Base-by-base conservation (phyloP, 2,888 invertebrate species). In the Pheosia gnoma region DNA sequence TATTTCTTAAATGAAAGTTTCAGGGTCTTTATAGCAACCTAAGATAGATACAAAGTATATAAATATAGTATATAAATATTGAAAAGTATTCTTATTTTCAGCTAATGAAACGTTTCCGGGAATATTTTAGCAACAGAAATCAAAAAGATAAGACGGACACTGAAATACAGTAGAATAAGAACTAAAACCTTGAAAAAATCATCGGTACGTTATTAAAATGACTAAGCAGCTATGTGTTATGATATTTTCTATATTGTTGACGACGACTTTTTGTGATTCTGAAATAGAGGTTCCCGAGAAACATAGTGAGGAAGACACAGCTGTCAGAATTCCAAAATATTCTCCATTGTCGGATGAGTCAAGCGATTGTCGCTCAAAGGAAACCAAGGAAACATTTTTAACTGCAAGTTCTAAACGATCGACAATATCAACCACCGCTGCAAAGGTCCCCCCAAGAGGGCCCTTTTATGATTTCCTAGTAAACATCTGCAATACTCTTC, bases 381-480 rank as follows among this genome's bases (percentile, higher is more conserved):
- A 61, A 61, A 69, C 45, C n/a, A 65, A 58, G 55, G 63, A 61
- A 61, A 69, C 45, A 11, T 63, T 25, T 25, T 25, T 25, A 25
- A 1, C 25, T 25, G 25, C 56, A 9, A 72, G 54, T 41, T 47
- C 41, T 25, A 63, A 25, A 25, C 0, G 25, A 25, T 25, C 63
- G 1, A 65, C 58, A 6, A 57, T 41, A 7, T 54, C 54, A 47
- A 65, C 62, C 7, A 71, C 73, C 4, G 66, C 66, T 13, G 39
- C 57, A 41, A 71, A 70, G 59, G 47, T 58, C 4, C 54, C 76
- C 38, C 78, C 86, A 3, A 69, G 59, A 43, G 90, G 90, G 6
- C 81, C 86, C 1, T 82, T 88, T 56, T 86, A 80, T 60, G 73
- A 87, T 60, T 86, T 90, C 36, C 62, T 89, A 4, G 68, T 76